Conservation (phyloP, 30 jellyfish, hydroid and myxozoan genomes). For the Phacellophora camtschatica region DNA sequence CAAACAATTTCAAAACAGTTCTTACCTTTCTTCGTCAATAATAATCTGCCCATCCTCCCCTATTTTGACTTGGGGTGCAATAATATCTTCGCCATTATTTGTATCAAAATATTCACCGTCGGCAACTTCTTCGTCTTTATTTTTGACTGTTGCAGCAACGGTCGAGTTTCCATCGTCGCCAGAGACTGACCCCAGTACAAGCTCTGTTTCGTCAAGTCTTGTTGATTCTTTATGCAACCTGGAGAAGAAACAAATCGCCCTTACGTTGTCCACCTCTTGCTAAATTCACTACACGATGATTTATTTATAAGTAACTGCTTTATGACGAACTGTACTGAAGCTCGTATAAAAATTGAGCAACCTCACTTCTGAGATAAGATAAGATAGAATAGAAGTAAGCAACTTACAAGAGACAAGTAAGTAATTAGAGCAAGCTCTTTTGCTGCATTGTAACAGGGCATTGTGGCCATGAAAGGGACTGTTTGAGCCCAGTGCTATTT, state of each 20-base stretch:
- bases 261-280: too few species aligned
- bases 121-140: neutral
- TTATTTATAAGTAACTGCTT: too few species aligned
- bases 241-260: neutral
- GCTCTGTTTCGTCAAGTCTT: neutral
- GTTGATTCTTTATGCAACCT: conserved; percentile 1
- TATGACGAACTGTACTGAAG: too few species aligned
- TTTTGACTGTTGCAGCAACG: neutral
- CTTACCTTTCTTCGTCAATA: conserved; percentile 84
- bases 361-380: too few species aligned
- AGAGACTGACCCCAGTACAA: conserved; percentile 20
- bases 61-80: conserved; percentile 88
- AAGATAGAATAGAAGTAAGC: too few species aligned
- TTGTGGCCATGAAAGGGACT: too few species aligned
- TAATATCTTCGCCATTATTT: conserved; percentile 46
- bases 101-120: neutral
- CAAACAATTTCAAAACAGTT: neutral
- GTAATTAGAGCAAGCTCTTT: too few species aligned
- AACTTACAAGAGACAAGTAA: too few species aligned
- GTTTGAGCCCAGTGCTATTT: too few species aligned
- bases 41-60: conserved; percentile 86
- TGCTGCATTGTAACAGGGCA: too few species aligned
- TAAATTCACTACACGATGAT: too few species aligned
- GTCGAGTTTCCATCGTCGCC: neutral
- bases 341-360: too few species aligned